Conservation (phyloP, 1,140 invertebrate species). For the Caenorhabditis remanei region DNA sequence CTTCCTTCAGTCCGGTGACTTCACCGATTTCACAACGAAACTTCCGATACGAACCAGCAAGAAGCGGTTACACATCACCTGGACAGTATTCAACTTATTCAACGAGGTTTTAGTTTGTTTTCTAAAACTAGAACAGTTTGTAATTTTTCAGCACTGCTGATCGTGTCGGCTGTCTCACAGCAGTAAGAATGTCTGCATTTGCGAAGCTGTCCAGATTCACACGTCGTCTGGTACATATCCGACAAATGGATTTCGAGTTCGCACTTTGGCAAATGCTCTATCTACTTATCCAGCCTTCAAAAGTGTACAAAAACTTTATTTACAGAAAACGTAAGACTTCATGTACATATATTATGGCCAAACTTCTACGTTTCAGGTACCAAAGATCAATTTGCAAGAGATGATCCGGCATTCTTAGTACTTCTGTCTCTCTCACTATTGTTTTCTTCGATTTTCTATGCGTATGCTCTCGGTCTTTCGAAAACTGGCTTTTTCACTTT, state of each 20-base stretch:
- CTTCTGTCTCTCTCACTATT: slow-evolving; percentile 88
- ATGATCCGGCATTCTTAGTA: slow-evolving; percentile 98
- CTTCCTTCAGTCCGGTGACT: slow-evolving; percentile 27
- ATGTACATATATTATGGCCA: background rate
- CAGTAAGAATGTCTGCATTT: slow-evolving; percentile 75
- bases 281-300: slow-evolving; percentile 92
- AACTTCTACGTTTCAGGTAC: slow-evolving; percentile 83
- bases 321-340: slow-evolving; percentile 91
- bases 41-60: slow-evolving; percentile 58
- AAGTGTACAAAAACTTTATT: slow-evolving; percentile 96
- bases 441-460: slow-evolving; percentile 91
- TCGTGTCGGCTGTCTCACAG: slow-evolving; percentile 75
- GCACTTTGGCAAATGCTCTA: slow-evolving; percentile 99
- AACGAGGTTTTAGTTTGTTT: slow-evolving; percentile 8
- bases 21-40: slow-evolving; percentile 52
- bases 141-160: slow-evolving; percentile 59
- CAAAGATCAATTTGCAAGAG: slow-evolving; percentile 97
- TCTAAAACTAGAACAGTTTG: background rate
- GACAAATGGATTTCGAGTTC: slow-evolving; percentile 97
- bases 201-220: slow-evolving; percentile 79
- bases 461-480: slow-evolving; percentile 85
- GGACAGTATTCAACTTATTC: slow-evolving; percentile 70
- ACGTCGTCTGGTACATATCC: slow-evolving; percentile 87
- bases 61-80: slow-evolving; percentile 73
- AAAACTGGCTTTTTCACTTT: slow-evolving; percentile 88